Evolutionary conservation across 2,888 invertebrate genomes (phyloP).

Genomic region (Ectemnius lituratus): DNA sequence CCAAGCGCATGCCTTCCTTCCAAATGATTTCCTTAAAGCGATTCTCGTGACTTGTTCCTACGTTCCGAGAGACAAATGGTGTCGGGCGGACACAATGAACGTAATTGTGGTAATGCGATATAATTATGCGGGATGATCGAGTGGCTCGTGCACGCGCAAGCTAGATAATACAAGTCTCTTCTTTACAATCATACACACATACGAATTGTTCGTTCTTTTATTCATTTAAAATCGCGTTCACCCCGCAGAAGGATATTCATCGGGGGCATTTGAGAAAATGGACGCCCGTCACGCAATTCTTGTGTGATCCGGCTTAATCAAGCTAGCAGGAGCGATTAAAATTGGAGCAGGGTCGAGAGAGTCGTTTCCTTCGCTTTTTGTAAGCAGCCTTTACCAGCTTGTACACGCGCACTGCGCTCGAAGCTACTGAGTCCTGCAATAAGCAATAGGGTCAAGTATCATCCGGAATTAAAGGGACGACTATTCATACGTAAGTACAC

Average conservation of each 20-base stretch:
- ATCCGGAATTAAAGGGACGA: slow-evolving; percentile 24
- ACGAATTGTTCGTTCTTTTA: no score
- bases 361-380: neutral
- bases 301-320: neutral
- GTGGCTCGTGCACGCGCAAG: no score
- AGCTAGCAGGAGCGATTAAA: neutral
- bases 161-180: no score
- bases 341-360: neutral
- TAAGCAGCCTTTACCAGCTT: neutral
- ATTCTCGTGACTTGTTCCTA: no score
- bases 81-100: no score
- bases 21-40: no score
- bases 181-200: no score
- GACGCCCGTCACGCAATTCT: neutral
- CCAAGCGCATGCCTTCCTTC: neutral
- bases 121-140: no score
- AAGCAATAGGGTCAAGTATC: slow-evolving; percentile 34
- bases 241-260: no score
- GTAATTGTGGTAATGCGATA: no score
- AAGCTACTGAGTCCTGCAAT: slow-evolving; percentile 23
- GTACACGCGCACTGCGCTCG: slow-evolving; percentile 11
- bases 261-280: neutral
- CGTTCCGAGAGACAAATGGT: no score
- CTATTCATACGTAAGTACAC: slow-evolving; percentile 27
- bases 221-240: no score